These are phyloP conservation scores for Argyresthia goedartella DNA, from an alignment of 2,888 invertebrate genomes.

Conservation along the genomic window DNA sequence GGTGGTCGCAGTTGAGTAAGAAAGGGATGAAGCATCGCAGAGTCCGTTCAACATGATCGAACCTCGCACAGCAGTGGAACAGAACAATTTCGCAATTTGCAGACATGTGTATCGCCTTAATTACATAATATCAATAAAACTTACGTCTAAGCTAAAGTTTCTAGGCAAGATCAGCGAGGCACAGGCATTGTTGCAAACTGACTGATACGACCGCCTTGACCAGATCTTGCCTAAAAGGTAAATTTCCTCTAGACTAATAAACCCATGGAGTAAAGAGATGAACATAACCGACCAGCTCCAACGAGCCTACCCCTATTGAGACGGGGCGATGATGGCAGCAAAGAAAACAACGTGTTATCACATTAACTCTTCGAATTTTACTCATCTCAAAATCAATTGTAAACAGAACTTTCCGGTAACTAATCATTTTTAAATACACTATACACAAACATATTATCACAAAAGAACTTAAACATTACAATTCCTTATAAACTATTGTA, in stretches of 20 bases:
- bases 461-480: constrained; percentile 20
- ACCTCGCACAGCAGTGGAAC: not conserved
- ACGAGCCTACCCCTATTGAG: too few species aligned
- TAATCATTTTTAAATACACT: constrained; percentile 59
- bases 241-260: constrained; percentile 28
- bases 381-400: constrained; percentile 43
- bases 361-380: constrained; percentile 59
- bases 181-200: too few species aligned
- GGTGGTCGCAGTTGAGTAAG: too few species aligned
- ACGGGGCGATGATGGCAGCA: constrained; percentile 13
- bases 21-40: too few species aligned
- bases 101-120: constrained; percentile 46
- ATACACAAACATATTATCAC: constrained; percentile 59
- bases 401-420: constrained; percentile 66
- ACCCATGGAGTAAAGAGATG: constrained; percentile 24
- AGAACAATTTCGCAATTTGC: constrained; percentile 8
- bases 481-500: constrained; percentile 34
- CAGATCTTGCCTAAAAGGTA: constrained; percentile 25
- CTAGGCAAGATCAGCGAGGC: constrained; percentile 10
- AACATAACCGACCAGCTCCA: too few species aligned
- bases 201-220: constrained; percentile 7
- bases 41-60: not conserved
- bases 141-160: constrained; percentile 28
- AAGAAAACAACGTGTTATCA: constrained; percentile 61
- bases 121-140: constrained; percentile 46